Conservation (phyloP, 2,888 invertebrate genomes). For the Petrophora chlorosata region DNA sequence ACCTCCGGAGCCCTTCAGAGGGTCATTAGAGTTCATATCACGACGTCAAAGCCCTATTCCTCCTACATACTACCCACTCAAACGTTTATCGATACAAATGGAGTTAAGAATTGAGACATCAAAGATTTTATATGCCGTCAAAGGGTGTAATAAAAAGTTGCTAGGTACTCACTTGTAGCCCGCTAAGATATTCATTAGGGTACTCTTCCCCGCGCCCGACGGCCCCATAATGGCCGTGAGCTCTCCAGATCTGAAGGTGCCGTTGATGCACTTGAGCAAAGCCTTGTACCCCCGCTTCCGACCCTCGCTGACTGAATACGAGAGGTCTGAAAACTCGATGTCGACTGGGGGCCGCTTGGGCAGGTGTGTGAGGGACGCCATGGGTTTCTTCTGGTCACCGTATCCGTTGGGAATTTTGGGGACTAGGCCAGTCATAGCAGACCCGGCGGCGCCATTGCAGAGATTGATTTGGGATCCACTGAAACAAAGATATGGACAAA, state of each 20-base stretch:
- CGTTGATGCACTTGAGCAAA: constrained; percentile 93
- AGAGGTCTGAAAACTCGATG: constrained; percentile 94
- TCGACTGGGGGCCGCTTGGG: constrained; percentile 95
- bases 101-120: background rate
- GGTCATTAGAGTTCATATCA: background rate
- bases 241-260: constrained; percentile 95
- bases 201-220: constrained; percentile 91
- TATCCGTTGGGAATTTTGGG: constrained; percentile 90
- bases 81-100: background rate
- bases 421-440: constrained; percentile 79
- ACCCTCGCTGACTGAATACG: constrained; percentile 94
- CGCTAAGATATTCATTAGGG: constrained; percentile 94
- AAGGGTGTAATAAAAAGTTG: background rate
- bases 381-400: constrained; percentile 88
- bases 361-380: constrained; percentile 90
- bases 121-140: too few species aligned
- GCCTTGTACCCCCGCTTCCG: constrained; percentile 92
- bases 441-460: constrained; percentile 86
- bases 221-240: constrained; percentile 98
- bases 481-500: constrained; percentile 55
- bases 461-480: constrained; percentile 89
- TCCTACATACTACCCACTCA: too few species aligned
- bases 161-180: constrained; percentile 89
- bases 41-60: too few species aligned
- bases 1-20: too few species aligned